Conservation (phyloP, 1,140 invertebrate species). For the Bombus superbus region DNA sequence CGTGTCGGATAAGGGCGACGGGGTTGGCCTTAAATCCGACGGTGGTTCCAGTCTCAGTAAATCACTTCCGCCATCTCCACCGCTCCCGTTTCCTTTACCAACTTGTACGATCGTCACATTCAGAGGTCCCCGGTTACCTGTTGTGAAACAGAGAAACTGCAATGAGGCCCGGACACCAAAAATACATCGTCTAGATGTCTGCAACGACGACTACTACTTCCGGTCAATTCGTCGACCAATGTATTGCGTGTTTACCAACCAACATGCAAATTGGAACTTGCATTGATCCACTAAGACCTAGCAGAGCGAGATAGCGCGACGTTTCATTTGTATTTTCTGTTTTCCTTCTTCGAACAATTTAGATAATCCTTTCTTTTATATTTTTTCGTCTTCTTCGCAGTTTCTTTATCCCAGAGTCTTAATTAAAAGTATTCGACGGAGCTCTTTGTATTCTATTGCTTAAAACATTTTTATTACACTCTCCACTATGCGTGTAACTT, state of each 20-base stretch:
- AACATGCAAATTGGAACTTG: background rate
- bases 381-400: no score
- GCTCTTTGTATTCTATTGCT: no score
- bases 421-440: no score
- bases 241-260: no score
- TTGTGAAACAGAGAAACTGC: constrained; percentile 55
- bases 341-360: no score
- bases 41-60: constrained; percentile 75
- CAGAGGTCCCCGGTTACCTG: constrained; percentile 79
- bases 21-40: constrained; percentile 72
- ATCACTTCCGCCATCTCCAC: constrained; percentile 71
- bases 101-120: constrained; percentile 79
- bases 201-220: background rate
- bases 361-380: no score
- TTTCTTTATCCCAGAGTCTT: no score
- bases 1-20: constrained; percentile 77
- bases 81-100: constrained; percentile 69
- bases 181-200: background rate
- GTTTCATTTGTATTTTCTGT: no score
- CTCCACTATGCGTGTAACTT: no score
- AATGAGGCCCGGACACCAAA: constrained; percentile 11
- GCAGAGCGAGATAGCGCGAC: no score
- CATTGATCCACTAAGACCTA: background rate
- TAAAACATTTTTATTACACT: no score
- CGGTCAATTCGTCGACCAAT: background rate